Conservation (phyloP, 1,140 invertebrate species). For the Drosophila truncata region DNA sequence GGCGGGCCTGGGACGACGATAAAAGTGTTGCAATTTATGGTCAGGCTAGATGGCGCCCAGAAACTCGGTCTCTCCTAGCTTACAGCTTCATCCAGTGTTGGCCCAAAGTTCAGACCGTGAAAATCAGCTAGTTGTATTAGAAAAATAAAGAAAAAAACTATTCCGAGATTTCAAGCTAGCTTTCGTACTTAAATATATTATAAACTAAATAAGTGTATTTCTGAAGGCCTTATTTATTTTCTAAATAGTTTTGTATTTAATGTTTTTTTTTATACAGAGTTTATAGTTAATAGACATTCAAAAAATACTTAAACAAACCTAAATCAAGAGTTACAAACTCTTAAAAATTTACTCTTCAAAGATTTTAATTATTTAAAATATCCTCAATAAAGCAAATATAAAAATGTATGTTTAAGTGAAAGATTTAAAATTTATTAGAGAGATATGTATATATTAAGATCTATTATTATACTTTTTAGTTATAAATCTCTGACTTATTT, state of each 20-base stretch:
- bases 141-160: neutral
- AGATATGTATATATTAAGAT: too few relatives aligned
- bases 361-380: too few relatives aligned
- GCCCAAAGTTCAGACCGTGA: neutral
- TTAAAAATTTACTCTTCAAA: too few relatives aligned
- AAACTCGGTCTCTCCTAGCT: slow-evolving; percentile 12
- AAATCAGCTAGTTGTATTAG: neutral
- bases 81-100: slow-evolving; percentile 26
- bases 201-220: neutral
- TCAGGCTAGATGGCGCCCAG: slow-evolving; percentile 71
- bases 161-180: neutral
- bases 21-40: slow-evolving; percentile 83
- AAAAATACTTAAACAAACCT: too few relatives aligned
- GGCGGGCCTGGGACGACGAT: slow-evolving; percentile 61
- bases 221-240: neutral
- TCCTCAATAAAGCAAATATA: too few relatives aligned
- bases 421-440: too few relatives aligned
- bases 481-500: too few relatives aligned
- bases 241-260: neutral
- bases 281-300: too few relatives aligned
- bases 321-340: too few relatives aligned
- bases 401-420: too few relatives aligned
- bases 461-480: too few relatives aligned
- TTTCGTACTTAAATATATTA: neutral
- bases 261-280: neutral